These are phyloP conservation scores for Lepidochrysops patricia DNA, from an alignment of 2,888 invertebrate species.

Conservation along the genomic window DNA sequence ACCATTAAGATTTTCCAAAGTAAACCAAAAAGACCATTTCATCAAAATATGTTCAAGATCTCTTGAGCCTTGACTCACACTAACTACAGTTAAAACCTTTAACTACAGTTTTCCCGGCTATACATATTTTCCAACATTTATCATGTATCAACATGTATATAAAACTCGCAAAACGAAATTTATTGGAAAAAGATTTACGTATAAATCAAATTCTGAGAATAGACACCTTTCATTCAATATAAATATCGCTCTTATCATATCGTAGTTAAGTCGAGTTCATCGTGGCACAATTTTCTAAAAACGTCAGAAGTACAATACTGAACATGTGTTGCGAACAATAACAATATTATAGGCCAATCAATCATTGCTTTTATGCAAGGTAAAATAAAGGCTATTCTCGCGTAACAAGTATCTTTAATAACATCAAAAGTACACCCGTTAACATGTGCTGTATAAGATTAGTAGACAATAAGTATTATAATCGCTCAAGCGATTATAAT, in stretches of 20 bases:
- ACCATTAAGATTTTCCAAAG: no score
- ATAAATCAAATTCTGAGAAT: slow-evolving; percentile 21
- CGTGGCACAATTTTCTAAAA: neutral
- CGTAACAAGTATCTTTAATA: neutral
- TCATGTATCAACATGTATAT: neutral
- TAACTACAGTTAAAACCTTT: no score
- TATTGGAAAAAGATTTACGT: slow-evolving; percentile 4
- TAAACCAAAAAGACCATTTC: no score
- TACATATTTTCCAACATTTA: neutral
- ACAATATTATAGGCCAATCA: neutral
- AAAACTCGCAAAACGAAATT: neutral
- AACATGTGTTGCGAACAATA: slow-evolving; percentile 1
- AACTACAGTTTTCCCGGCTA: neutral
- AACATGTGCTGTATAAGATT: neutral
- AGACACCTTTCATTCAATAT: neutral
- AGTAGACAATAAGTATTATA: no score
- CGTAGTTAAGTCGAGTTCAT: neutral
- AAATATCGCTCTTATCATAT: neutral
- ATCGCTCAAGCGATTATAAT: neutral
- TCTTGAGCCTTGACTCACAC: no score
- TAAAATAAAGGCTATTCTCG: slow-evolving; percentile 12
- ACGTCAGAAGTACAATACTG: slow-evolving; percentile 15
- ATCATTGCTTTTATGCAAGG: neutral
- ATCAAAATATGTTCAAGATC: no score
- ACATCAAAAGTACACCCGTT: neutral